These are phyloP conservation scores for Rhombomys opimus DNA, from an alignment of 2,113 vertebrate species.

Conservation along the genomic window DNA sequence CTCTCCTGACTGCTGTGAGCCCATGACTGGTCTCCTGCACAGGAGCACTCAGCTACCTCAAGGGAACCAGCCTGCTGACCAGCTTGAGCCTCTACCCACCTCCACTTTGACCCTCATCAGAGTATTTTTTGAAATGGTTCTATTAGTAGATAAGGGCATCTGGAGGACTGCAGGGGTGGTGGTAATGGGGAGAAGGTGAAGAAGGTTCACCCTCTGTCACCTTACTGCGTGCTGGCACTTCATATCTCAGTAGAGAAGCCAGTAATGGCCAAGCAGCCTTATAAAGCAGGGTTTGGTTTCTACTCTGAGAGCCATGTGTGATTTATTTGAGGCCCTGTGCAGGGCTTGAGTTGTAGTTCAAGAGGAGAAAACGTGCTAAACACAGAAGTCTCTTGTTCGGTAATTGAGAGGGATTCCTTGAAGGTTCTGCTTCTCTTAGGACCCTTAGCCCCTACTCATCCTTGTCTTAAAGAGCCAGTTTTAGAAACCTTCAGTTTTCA, in stretches of 20 bases:
- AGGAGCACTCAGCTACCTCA: constrained; percentile 78
- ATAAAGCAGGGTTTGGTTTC: constrained; percentile 82
- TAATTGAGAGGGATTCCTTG: constrained; percentile 1
- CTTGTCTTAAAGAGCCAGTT: not conserved
- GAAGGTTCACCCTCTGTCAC: constrained; percentile 40
- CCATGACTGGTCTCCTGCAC: constrained; percentile 36
- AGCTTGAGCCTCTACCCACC: not conserved
- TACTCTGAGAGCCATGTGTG: constrained; percentile 73
- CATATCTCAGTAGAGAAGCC: constrained; percentile 62
- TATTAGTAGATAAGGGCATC: constrained; percentile 57
- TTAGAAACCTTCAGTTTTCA: constrained; percentile 7
- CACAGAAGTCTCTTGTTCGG: not conserved
- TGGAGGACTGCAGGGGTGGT: constrained; percentile 32
- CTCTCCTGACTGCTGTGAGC: constrained; percentile 55
- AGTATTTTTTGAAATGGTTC: constrained; percentile 75
- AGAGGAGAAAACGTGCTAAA: not conserved
- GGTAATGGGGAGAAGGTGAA: constrained; percentile 55
- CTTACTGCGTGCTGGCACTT: constrained; percentile 48
- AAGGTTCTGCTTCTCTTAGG: not conserved
- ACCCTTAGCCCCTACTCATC: not conserved
- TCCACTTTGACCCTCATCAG: constrained; percentile 54
- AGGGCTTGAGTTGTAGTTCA: not conserved
- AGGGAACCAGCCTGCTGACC: constrained; percentile 34
- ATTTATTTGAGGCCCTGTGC: constrained; percentile 64
- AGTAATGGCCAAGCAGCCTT: constrained; percentile 66